Percentiles rank a stretch among this genome's conserved stretches.
Conservation (phyloP, 2,113 vertebrate species). For the Cephalopholis sonnerati region DNA sequence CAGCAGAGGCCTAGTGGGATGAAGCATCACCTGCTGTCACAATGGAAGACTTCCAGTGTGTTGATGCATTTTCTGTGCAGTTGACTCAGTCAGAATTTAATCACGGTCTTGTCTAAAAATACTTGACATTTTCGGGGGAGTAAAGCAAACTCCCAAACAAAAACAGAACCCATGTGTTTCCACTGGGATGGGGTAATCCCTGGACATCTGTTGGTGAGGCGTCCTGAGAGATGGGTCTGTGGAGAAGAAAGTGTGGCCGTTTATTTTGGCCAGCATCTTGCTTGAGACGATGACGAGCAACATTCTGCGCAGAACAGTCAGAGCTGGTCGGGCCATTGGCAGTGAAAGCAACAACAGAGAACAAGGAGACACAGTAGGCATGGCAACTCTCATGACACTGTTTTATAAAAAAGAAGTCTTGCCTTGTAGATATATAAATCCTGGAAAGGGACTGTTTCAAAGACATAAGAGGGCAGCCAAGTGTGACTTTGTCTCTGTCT, state of each 20-base stretch:
- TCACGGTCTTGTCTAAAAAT: conserved; percentile 64
- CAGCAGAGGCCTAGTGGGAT: conserved; percentile 20
- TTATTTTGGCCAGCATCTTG: conserved; percentile 67
- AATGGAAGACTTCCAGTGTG: conserved; percentile 35
- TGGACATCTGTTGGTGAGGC: conserved; percentile 74
- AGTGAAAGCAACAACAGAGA: conserved; percentile 58
- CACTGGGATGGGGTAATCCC: conserved; percentile 71
- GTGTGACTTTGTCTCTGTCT: conserved; percentile 9
- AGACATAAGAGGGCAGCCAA: background rate
- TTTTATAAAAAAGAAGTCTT: conserved; percentile 18
- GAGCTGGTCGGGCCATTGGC: conserved; percentile 29
- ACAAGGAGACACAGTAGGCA: conserved; percentile 44
- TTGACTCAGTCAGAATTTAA: conserved; percentile 54
- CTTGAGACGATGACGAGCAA: conserved; percentile 40
- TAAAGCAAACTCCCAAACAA: conserved; percentile 58
- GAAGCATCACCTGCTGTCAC: conserved; percentile 56
- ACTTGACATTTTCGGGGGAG: conserved; percentile 60
- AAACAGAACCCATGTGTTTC: conserved; percentile 45
- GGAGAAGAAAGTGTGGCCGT: conserved; percentile 67
- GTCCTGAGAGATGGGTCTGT: conserved; percentile 60
- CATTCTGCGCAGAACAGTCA: conserved; percentile 26
- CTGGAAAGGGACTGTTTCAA: conserved; percentile 1
- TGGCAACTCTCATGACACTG: conserved; percentile 16
- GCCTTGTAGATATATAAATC: conserved; percentile 25
- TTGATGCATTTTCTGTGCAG: conserved; percentile 15